These are phyloP conservation scores for Holotrichia oblita DNA, from an alignment of 1,140 invertebrate genomes.

Conservation along the genomic window DNA sequence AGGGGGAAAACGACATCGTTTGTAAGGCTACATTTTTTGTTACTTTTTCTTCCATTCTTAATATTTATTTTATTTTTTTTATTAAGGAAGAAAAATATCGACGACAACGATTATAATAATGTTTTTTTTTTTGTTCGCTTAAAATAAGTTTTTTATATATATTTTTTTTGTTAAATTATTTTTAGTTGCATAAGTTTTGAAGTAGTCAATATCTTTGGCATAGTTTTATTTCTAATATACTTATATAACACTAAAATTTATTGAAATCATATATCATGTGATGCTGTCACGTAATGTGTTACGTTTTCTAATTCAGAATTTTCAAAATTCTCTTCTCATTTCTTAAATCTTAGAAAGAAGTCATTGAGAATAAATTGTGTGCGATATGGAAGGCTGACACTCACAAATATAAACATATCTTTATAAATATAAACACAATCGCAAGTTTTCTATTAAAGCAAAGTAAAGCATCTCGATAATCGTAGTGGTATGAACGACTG, in stretches of 20 bases:
- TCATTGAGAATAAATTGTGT: no score
- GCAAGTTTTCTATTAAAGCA: no score
- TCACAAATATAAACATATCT: no score
- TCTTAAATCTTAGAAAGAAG: no score
- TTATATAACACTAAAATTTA: background rate
- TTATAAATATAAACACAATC: no score
- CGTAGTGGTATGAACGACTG: no score
- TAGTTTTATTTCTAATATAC: conserved; percentile 22
- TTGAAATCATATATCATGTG: background rate
- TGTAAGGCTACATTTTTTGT: conserved; percentile 36
- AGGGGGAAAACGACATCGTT: background rate
- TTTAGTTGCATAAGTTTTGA: conserved; percentile 30
- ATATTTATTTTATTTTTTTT: background rate
- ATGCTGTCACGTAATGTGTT: background rate
- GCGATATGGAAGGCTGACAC: no score
- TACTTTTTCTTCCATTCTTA: conserved; percentile 5
- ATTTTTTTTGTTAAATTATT: conserved; percentile 9
- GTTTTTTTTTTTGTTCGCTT: background rate
- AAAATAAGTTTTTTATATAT: conserved; percentile 1
- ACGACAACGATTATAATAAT: conserved; percentile 29
- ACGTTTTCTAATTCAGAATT: no score
- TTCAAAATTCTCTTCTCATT: no score
- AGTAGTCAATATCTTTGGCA: conserved; percentile 22
- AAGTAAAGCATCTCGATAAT: no score
- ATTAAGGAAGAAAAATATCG: conserved; percentile 14